A percentile compares a stretch with the other conserved stretches of the same genome.
phyloP scores from a whole-genome alignment of 1,140 invertebrate genomes.

The Scaptodrosophila lebanonensis region DNA sequence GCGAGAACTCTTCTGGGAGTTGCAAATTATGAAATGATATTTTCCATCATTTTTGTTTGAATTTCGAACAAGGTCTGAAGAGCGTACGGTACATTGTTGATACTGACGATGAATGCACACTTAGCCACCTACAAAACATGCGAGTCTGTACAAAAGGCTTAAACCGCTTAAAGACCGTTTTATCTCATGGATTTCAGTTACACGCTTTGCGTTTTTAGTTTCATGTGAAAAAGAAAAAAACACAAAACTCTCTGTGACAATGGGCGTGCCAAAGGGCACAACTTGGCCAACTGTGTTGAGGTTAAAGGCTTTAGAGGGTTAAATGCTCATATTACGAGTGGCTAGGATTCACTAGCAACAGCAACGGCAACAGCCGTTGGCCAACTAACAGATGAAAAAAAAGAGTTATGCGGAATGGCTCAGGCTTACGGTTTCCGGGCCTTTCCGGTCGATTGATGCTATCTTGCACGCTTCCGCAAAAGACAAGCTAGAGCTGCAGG shows the following conservation, averaged over 20 bases:
- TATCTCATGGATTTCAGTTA: slow-evolving; percentile 53
- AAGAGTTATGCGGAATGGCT: slow-evolving; percentile 59
- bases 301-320: slow-evolving; percentile 48
- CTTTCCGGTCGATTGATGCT: slow-evolving; percentile 29
- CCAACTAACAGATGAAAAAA: slow-evolving; percentile 8
- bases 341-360: slow-evolving; percentile 46
- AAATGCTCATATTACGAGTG: slow-evolving; percentile 68
- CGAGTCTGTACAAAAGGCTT: slow-evolving; percentile 59
- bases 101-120: slow-evolving; percentile 29
- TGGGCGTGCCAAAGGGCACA: slow-evolving; percentile 31
- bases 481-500: neutral
- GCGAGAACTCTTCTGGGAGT: no score
- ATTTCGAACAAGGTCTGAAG: neutral
- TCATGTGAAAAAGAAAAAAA: slow-evolving; percentile 46
- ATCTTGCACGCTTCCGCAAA: slow-evolving; percentile 39
- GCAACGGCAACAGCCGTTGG: slow-evolving; percentile 4
- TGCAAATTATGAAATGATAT: slow-evolving; percentile 39
- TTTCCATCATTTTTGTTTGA: slow-evolving; percentile 12
- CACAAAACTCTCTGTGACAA: slow-evolving; percentile 16
- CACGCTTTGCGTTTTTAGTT: slow-evolving; percentile 53
- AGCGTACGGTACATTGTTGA: slow-evolving; percentile 23
- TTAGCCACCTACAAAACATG: slow-evolving; percentile 64
- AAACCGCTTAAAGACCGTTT: slow-evolving; percentile 68
- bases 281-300: no score
- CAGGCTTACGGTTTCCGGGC: slow-evolving; percentile 11